A percentile compares a stretch with the other conserved stretches of the same genome.
phyloP scores from a whole-genome alignment of 1,140 invertebrate genomes.

The Latrodectus geometricus region DNA sequence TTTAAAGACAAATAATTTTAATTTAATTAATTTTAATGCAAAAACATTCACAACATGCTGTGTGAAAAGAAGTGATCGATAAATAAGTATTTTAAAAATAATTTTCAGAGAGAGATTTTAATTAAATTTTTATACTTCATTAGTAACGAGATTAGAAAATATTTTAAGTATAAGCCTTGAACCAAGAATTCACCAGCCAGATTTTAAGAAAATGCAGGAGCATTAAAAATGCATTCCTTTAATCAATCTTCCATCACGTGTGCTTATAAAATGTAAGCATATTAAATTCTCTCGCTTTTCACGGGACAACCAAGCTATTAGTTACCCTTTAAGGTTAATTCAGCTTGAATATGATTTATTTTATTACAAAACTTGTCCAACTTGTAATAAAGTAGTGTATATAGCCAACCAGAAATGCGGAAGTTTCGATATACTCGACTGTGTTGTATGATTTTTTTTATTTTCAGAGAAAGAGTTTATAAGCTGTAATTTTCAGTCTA shows the following conservation, averaged over 20 bases:
- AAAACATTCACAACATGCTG: no score
- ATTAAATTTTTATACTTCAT: no score
- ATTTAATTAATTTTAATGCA: no score
- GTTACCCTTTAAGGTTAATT: neutral
- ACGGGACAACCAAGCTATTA: neutral
- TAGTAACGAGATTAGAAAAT: no score
- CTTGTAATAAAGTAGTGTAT: neutral
- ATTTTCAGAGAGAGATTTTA: no score
- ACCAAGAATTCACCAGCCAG: no score
- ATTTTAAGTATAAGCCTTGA: no score
- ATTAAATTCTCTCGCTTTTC: neutral
- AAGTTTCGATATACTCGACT: neutral
- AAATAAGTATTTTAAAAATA: no score
- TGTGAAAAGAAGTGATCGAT: no score
- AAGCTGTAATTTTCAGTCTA: neutral
- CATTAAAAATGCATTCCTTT: neutral
- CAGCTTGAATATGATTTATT: neutral
- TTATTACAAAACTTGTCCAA: neutral
- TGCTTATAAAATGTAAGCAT: conserved; percentile 1
- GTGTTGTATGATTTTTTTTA: neutral
- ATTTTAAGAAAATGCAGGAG: neutral
- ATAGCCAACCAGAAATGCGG: neutral
- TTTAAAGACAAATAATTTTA: no score
- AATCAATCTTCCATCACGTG: neutral
- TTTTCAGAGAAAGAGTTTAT: neutral